Evolutionary conservation across 2,113 vertebrate species (phyloP).

Genomic region (Cynocephalus volans): DNA sequence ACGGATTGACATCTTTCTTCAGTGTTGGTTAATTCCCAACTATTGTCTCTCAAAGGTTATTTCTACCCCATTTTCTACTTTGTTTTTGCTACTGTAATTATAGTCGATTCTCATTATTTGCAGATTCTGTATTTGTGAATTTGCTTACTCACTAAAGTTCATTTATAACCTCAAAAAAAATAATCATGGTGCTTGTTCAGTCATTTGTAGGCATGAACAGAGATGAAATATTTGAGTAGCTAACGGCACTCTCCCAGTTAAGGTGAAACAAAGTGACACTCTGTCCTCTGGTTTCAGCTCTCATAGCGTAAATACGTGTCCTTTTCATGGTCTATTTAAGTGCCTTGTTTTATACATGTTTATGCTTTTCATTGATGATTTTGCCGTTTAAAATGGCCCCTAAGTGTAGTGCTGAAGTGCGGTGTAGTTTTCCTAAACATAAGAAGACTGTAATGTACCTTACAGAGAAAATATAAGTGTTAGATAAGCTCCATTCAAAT

Average conservation of each 20-base stretch:
- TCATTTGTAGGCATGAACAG: not conserved
- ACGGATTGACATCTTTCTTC: not conserved
- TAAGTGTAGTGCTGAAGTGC: not conserved
- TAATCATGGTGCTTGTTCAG: rapidly evolving
- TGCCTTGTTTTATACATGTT: not conserved
- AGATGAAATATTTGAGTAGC: not conserved
- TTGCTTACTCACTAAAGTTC: not conserved
- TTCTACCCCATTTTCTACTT: not conserved
- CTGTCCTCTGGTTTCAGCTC: not conserved
- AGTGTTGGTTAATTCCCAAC: not conserved
- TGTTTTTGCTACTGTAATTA: not conserved
- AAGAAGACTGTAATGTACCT: not conserved
- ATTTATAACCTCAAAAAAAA: not conserved
- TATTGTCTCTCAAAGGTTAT: not conserved
- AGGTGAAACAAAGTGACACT: not conserved
- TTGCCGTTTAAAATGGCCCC: not conserved
- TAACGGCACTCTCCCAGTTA: not conserved
- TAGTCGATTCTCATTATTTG: not conserved
- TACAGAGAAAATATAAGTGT: not conserved
- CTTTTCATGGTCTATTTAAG: not conserved
- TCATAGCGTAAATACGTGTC: not conserved
- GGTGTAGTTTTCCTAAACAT: not conserved
- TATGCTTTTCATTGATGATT: not conserved
- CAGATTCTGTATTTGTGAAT: not conserved
- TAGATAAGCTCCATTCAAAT: not conserved